phyloP scores from a whole-genome alignment of 1,140 invertebrate species.

The Drosophila obscura region DNA sequence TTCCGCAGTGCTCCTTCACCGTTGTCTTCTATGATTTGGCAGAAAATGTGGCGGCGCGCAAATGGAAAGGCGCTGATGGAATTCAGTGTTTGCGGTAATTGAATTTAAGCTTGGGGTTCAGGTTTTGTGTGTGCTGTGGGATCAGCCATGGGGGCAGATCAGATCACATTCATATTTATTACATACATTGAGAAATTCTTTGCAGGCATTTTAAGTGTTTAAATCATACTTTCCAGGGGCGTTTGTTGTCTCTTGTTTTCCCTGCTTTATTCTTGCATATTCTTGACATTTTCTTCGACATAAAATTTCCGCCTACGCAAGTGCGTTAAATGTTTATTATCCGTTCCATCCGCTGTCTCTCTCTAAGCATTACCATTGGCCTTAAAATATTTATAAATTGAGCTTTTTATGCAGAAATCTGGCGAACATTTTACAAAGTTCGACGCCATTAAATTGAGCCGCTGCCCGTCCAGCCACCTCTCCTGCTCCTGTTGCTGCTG shows the following conservation, averaged over 20 bases:
- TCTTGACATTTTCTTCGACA: background rate
- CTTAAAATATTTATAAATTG: slow-evolving; percentile 66
- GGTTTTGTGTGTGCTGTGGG: no score
- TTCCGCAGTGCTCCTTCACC: background rate
- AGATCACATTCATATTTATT: no score
- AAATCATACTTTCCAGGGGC: no score
- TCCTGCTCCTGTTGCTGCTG: background rate
- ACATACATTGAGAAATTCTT: no score
- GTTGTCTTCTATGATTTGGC: background rate
- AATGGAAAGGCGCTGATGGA: slow-evolving; percentile 1
- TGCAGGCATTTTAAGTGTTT: no score
- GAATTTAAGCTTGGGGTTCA: no score
- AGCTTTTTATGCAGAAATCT: slow-evolving; percentile 49
- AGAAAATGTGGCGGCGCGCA: no score
- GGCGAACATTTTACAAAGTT: slow-evolving; percentile 54
- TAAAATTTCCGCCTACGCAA: slow-evolving; percentile 13
- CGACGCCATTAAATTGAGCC: slow-evolving; percentile 69
- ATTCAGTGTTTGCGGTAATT: background rate
- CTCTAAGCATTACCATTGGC: slow-evolving; percentile 45
- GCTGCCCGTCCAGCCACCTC: background rate
- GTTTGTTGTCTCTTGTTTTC: background rate
- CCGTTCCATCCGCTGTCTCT: no score
- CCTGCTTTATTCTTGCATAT: background rate
- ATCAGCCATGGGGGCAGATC: no score
- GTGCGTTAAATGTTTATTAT: slow-evolving; percentile 18